A percentile compares a stretch with the other conserved stretches of the same genome.
Conservation (phyloP, 2,888 invertebrate species). For the Diachrysia chrysitis region DNA sequence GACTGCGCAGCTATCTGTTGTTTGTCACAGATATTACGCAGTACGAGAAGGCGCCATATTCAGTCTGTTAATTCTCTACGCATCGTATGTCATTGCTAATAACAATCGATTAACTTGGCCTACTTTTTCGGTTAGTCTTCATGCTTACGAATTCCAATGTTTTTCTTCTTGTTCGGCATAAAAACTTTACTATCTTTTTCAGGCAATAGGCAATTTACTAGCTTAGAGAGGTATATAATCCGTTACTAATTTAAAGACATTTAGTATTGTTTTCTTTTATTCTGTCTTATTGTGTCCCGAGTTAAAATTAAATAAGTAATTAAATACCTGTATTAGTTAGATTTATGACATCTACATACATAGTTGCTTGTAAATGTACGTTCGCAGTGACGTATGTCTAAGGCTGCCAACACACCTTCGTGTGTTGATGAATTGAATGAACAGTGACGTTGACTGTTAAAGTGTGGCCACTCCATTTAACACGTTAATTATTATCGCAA, state of each 20-base stretch:
- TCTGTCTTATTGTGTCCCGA: background rate
- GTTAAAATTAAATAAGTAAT: background rate
- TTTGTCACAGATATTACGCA: background rate
- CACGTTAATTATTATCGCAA: too few species aligned
- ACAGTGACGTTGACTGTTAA: too few species aligned
- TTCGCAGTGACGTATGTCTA: background rate
- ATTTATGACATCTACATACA: background rate
- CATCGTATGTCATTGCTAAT: slow-evolving; percentile 16
- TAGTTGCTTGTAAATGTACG: background rate
- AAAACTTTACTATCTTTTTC: background rate
- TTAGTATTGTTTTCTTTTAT: background rate
- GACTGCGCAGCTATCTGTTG: background rate
- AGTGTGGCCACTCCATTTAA: too few species aligned
- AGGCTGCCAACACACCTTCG: too few species aligned
- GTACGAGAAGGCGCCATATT: background rate
- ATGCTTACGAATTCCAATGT: background rate
- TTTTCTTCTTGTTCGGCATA: background rate
- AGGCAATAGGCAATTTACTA: too few species aligned
- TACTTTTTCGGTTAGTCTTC: slow-evolving; percentile 19
- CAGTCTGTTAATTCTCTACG: background rate
- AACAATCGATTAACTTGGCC: slow-evolving; percentile 45
- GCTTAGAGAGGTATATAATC: background rate
- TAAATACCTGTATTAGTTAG: background rate
- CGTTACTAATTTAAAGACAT: too few species aligned
- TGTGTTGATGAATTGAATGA: too few species aligned